Evolutionary conservation across 2,888 invertebrate species (phyloP).

Genomic region (Pimpla rufipes): DNA sequence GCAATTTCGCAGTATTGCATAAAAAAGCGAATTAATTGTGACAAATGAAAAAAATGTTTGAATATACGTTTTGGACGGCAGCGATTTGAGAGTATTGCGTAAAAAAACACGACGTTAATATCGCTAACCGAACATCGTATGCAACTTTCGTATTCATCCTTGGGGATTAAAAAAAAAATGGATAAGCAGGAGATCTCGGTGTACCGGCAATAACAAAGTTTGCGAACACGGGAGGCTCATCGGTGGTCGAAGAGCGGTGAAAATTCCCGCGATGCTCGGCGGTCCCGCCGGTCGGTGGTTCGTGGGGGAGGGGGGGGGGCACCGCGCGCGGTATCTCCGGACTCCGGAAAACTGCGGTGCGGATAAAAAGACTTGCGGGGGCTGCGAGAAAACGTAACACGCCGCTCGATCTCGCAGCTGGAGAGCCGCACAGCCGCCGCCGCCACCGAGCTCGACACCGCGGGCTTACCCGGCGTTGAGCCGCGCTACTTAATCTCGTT

Average conservation of each 20-base stretch:
- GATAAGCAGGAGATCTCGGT: constrained; percentile 5
- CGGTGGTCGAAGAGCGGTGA: constrained; percentile 21
- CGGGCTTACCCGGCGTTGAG: constrained; percentile 44
- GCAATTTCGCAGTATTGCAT: too few relatives aligned
- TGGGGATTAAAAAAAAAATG: background rate
- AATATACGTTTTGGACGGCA: too few relatives aligned
- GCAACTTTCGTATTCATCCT: background rate
- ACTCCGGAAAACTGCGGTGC: constrained; percentile 43
- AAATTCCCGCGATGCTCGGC: constrained; percentile 24
- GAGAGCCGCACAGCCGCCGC: background rate
- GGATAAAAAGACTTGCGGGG: constrained; percentile 32
- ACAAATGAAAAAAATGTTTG: too few relatives aligned
- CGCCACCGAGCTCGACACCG: constrained; percentile 32
- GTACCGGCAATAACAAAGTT: constrained; percentile 50
- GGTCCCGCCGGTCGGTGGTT: constrained; percentile 40
- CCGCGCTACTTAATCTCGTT: constrained; percentile 63
- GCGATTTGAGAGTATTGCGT: too few relatives aligned
- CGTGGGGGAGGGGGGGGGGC: background rate
- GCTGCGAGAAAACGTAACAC: constrained; percentile 38
- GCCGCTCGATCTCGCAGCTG: background rate
- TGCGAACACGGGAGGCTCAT: constrained; percentile 45
- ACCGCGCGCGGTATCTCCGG: constrained; percentile 34
- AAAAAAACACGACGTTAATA: too few relatives aligned
- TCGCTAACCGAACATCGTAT: background rate
- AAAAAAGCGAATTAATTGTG: too few relatives aligned